Base-by-base conservation (phyloP, 1,140 invertebrate species). In the Sycobia sp. region DNA sequence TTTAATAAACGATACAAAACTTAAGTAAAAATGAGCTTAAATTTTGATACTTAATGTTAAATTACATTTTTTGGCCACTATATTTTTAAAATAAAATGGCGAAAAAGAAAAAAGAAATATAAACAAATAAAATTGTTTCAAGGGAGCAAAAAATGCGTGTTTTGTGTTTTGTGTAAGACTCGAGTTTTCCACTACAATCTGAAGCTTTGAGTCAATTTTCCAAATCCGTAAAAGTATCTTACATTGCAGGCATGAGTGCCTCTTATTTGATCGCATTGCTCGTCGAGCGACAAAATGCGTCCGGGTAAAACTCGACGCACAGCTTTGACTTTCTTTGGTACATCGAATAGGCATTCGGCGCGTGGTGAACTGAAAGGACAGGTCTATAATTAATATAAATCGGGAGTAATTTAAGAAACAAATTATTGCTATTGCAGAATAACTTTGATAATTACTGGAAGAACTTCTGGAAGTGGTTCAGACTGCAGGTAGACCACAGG, bases 281-380 rank as follows among this genome's bases (percentile, higher is more conserved):
- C 91, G 76, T 96, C 93, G 39, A 96, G 78, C 1, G 91, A 89
- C 16, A 94, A 80, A 58, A 96, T 76, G 69, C 92, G 90, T 34
- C 94, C 93, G 0, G 94, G 93, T 58, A 96, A 77, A 16, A 94
- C 87, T 62, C 91, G 79, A 2, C 90, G 90, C 58, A 95, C 74
- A 9, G 88, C 87, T 72, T 90, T 88, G 71, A 91, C 90, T 76
- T 90, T 90, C 73, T 93, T 90, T 1, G 94, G 94, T 13, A 89
- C 87, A 76, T 95, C 95, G 77, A 91, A 94, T 59, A 96, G 78
- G 75, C 94, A 96, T 8, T 89, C 92, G 18, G 93, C 91, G 63
- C 62, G 63, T 16, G 41, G 58, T 22, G 41, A 62, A 29, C 67
- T 68, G 20, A 20, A 50, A 58, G 18, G 32, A 38, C 11, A 44